Evolutionary conservation across 2,888 invertebrate species (phyloP), one percentile per base, ranked within the genome.

Genomic region (Taphrorychus bicolor): DNA sequence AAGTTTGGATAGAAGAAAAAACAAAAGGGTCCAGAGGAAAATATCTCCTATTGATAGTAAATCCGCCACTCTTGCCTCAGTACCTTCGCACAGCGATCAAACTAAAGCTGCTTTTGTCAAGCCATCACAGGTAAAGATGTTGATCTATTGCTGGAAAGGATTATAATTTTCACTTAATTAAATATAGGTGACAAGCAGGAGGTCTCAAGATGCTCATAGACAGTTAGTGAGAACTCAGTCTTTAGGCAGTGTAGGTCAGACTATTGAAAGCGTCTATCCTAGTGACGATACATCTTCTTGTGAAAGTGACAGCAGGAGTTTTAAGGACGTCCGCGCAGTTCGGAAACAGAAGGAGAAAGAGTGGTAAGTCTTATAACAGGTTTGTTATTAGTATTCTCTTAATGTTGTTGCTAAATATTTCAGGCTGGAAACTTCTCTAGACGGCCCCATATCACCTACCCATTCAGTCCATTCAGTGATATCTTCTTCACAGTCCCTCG

Each of bases 1-100:
- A 2, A 88, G 88, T 77, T 81, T 88, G 32, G 88, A 88, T 77
- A 82, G 87, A 40, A 83, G 87, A 76, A 85, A 84, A 81, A 84
- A 84, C 59, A 83, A 80, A 71, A 75, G 80, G 57, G 54, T 81
- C 42, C 80, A 81, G 58, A 82, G 80, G 73, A 73, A 80, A 61
- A 76, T 79, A 24, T 80, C 81, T 11, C 81, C 82, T 19, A 77
- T 79, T 23, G 80, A 81, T 64, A 76, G 76, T 53, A 83, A 81
- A 73, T 81, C 78, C 2, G 79, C 79, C 7, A 81, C 81, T 14
- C 71, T 82, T 60, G 73, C 79, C 24, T 73, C 79, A 23, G 73
- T 75, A 19, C 76, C 78, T 19, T 75, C 77, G 2, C 74, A 75
- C 42, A 71, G 72, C 45, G 80, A 81, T 67, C 76, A 78, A 68